Conservation (phyloP, 2,113 vertebrate genomes). For the Strix aluco region DNA sequence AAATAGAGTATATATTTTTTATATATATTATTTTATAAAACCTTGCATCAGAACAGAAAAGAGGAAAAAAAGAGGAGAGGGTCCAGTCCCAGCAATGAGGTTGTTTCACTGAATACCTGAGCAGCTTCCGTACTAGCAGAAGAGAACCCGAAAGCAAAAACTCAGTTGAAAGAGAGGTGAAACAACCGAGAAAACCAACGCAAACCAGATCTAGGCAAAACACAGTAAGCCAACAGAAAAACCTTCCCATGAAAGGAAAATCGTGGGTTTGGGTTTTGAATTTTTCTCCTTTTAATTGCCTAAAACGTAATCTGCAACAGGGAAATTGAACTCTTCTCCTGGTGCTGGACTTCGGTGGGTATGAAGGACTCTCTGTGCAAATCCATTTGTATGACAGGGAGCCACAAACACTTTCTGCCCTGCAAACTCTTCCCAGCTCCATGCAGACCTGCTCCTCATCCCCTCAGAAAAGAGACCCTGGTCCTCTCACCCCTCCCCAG, state of each 20-base stretch:
- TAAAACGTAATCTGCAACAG: neutral
- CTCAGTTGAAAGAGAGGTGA: neutral
- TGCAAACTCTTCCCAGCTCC: neutral
- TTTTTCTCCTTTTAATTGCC: neutral
- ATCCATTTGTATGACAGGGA: neutral
- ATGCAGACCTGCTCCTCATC: neutral
- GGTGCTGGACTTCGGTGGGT: neutral
- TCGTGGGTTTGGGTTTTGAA: neutral
- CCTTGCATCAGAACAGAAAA: neutral
- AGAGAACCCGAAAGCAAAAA: neutral
- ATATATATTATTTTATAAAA: neutral
- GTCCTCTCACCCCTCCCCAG: neutral
- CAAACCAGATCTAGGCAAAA: neutral
- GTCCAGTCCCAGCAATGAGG: neutral
- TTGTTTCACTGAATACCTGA: neutral
- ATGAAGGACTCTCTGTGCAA: neutral
- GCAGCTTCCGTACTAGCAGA: neutral
- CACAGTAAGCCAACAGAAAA: neutral
- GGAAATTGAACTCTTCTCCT: neutral
- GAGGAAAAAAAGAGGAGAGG: neutral
- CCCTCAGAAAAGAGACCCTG: neutral
- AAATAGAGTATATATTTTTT: neutral
- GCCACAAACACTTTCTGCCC: neutral
- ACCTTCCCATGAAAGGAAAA: neutral
- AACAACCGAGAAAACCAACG: neutral